Base-by-base conservation (phyloP, 1,140 invertebrate species). In the Aphelenchoides besseyi region DNA sequence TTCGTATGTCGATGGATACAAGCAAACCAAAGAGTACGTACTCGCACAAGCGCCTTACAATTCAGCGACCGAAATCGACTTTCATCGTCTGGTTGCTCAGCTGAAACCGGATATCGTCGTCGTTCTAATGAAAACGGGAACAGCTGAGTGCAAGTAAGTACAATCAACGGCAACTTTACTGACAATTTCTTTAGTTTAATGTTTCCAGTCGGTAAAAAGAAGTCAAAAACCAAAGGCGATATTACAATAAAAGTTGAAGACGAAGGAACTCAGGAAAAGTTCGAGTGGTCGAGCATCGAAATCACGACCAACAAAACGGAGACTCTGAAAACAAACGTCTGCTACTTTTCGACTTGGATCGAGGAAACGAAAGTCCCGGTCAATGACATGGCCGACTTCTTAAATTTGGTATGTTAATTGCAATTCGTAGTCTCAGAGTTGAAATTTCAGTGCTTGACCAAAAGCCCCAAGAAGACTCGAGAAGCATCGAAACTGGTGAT, bases 31-130 rank as follows among this genome's bases (percentile, higher is more conserved):
- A 54, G 54, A 69, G 23, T 69, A 37, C 5, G 68, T 69, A 0
- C 29, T 69, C 28, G 68, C 68, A 26, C 68, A 69, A n/a, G 68
- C 68, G 2, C 68, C 68, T 5, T 69, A 66, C 41, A 68, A 32
- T 1, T 0, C 53, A 12, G 68, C 36, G 23, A 69, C 68, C 18
- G 68, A 69, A 33, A 64, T 37, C 28, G 68, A 69, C 52, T 69
- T 69, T 29, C 29, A 66, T 37, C 61, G 68, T 1, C 3, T 69
- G 54, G 18, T 69, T 16, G n/a, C 68, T 1, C 59, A 69, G 5
- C 16, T 69, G n/a, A 69, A 69, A 29, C 68, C 68, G n/a, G 68
- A 69, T 16, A 23, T 33, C 26, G 33, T 69, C 26, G 9, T 69
- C 28, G 35, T 69, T 16, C 26, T 69, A 54, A 66, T 69, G 68